Base-by-base conservation (phyloP, 2,113 vertebrate genomes). In the Turnix velox region DNA sequence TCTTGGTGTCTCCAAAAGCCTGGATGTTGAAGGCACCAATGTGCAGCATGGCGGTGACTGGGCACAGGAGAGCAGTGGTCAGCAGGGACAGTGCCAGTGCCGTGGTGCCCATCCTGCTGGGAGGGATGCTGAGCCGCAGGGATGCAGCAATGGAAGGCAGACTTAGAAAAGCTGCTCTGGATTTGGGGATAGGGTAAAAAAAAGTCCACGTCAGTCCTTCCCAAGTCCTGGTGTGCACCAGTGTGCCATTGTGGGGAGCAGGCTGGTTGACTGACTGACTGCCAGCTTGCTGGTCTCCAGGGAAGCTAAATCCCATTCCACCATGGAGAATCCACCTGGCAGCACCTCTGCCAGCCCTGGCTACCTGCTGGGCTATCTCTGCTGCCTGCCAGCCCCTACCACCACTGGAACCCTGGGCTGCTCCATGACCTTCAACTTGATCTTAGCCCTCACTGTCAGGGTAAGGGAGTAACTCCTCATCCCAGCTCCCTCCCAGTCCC, bases 11-110 rank as follows among this genome's bases (percentile, higher is more conserved):
- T 33, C 98, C 98, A 0, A 98, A 99, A 0, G 97, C 28, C 94
- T 92, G 98, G 94, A 99, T 98, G 97, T 99, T 99, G 96, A 99
- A 99, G 72, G 98, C 98, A 15, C 97, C 98, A 1, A 99, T 67
- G 5, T 96, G 87, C 81, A 99, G 89, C 0, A 79, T 71, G 46
- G 89, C 71, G 0, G 48, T 19, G 3, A 83, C 95, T 1, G 84
- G 68, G 35, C 97, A 82, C 54, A 96, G 83, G 49, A 95, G 79
- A 42, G 88, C 63, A 74, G 95, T 6, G 7, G 95, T 16, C n/a
- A 98, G 58, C 9, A 93, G 71, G 54, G 80, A 27, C 48, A 87
- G 37, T 31, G 57, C 83, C 45, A 94, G 30, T 5, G 8, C 4
- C 93, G 74, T 39, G 51, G 97, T 94, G 74, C 96, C 39, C 88